A percentile compares a stretch with the other conserved stretches of the same genome.
Evolutionary conservation across 1,140 invertebrate genomes (phyloP).

Genomic region (Euborellia annulipes): DNA sequence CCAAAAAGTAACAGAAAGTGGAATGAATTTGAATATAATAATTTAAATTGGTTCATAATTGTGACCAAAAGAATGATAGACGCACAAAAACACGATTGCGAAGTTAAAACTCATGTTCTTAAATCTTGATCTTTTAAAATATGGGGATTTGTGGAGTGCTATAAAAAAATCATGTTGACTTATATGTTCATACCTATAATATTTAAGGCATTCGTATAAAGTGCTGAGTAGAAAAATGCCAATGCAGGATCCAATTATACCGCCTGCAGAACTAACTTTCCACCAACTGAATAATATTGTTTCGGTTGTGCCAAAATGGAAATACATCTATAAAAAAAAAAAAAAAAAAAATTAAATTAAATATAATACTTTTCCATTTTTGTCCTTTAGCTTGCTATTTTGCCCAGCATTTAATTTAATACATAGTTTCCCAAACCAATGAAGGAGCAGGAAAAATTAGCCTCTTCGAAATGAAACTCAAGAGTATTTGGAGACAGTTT

Average conservation of each 20-base stretch:
- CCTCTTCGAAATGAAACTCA: too few species aligned
- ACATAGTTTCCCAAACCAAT: too few species aligned
- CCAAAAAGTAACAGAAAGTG: too few species aligned
- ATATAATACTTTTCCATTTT: too few species aligned
- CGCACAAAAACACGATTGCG: not conserved
- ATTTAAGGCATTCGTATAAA: constrained; percentile 83
- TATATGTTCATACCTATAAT: constrained; percentile 40
- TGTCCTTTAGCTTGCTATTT: too few species aligned
- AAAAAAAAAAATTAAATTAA: too few species aligned
- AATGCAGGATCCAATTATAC: constrained; percentile 67
- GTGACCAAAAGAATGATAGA: not conserved
- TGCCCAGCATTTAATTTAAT: too few species aligned
- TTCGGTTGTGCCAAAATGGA: constrained; percentile 59
- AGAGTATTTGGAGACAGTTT: too few species aligned
- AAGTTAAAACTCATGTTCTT: not conserved
- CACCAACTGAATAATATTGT: constrained; percentile 64
- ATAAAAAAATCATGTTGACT: not conserved
- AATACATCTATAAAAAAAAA: constrained; percentile 42
- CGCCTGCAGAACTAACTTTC: constrained; percentile 50
- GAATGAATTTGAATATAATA: not conserved
- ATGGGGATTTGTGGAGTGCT: not conserved
- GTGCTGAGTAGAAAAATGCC: constrained; percentile 72
- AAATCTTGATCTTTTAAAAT: not conserved
- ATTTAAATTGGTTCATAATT: not conserved
- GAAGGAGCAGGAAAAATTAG: too few species aligned